Percentiles rank a stretch among this genome's conserved stretches.
These are phyloP conservation scores for Charaxes varanes DNA, from an alignment of 1,140 invertebrate species.

Conservation along the genomic window DNA sequence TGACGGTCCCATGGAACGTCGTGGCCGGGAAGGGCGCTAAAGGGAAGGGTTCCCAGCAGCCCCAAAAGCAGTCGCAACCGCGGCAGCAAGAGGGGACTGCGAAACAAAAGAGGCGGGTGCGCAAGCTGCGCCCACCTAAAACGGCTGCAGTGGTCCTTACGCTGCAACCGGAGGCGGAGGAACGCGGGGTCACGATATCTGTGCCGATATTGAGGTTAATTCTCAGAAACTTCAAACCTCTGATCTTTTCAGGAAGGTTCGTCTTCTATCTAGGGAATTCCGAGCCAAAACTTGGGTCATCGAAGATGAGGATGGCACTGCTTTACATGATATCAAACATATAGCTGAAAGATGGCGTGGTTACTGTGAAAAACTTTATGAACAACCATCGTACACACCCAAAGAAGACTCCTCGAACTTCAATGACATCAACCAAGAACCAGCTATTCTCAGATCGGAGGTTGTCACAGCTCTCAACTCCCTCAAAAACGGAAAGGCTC, in stretches of 20 bases:
- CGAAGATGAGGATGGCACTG: constrained; percentile 5
- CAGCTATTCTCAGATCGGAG: constrained; percentile 3
- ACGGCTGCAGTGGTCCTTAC: too few relatives aligned
- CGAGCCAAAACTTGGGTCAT: constrained; percentile 13
- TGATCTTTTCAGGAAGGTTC: constrained; percentile 17
- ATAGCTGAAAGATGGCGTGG: constrained; percentile 7
- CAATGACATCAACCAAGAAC: constrained; percentile 1
- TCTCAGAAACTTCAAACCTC: constrained; percentile 8
- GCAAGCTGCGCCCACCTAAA: too few relatives aligned
- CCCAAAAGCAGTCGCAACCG: too few relatives aligned
- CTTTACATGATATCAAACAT: constrained; percentile 1
- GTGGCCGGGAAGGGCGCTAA: too few relatives aligned
- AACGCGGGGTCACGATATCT: constrained; percentile 7
- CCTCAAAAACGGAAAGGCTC: constrained; percentile 4
- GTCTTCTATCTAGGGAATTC: constrained; percentile 7
- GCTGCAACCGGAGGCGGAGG: too few relatives aligned
- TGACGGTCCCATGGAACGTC: too few relatives aligned
- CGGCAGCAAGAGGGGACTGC: too few relatives aligned
- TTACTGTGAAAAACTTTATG: constrained; percentile 7
- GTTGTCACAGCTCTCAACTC: background rate
- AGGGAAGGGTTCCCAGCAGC: too few relatives aligned
- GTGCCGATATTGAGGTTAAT: constrained; percentile 5
- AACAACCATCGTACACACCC: too few relatives aligned
- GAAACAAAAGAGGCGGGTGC: too few relatives aligned
- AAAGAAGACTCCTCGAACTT: too few relatives aligned